phyloP scores from a whole-genome alignment of 2,113 vertebrate species.

The Otis tarda region DNA sequence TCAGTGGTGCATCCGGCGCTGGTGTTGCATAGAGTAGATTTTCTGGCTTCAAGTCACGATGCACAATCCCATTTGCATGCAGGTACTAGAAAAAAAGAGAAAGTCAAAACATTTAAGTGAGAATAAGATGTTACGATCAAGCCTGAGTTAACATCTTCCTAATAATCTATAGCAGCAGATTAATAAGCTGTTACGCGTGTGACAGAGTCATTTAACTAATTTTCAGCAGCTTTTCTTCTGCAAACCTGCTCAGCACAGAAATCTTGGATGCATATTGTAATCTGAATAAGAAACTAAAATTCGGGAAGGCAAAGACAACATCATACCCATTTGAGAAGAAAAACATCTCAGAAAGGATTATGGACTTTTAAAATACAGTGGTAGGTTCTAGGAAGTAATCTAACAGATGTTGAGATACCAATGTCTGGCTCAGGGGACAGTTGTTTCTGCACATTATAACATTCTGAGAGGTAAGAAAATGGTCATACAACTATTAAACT shows the following conservation, averaged over 20 bases:
- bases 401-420: background rate
- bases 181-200: background rate
- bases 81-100: slow-evolving; percentile 77
- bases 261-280: background rate
- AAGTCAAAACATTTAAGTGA: background rate
- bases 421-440: background rate
- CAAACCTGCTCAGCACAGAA: background rate
- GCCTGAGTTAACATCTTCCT: background rate
- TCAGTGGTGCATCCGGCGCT: slow-evolving; percentile 85
- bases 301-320: background rate
- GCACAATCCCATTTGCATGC: slow-evolving; percentile 89
- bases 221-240: background rate
- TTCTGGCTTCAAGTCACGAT: slow-evolving; percentile 89
- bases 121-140: background rate
- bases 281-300: slow-evolving; percentile 20
- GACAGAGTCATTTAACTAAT: background rate
- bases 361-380: background rate
- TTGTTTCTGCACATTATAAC: background rate
- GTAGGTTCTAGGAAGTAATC: background rate
- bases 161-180: background rate
- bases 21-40: slow-evolving; percentile 88
- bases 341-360: background rate
- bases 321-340: background rate
- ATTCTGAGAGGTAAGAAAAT: background rate
- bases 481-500: background rate